A percentile compares a stretch with the other conserved stretches of the same genome.
These are phyloP conservation scores for Agrotis segetum DNA, from an alignment of 2,888 invertebrate species.

Conservation along the genomic window DNA sequence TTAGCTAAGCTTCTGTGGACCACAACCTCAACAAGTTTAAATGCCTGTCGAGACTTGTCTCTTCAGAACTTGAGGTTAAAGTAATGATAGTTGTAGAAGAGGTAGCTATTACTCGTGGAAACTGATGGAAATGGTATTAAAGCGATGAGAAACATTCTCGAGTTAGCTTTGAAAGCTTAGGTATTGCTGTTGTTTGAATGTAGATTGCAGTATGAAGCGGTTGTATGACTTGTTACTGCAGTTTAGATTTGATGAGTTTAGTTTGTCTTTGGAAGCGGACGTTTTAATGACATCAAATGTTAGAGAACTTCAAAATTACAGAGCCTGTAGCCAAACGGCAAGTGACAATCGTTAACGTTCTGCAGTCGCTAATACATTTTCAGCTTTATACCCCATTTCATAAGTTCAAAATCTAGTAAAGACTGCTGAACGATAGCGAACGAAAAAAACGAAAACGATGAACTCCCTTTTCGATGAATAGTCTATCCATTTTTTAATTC, in stretches of 20 bases:
- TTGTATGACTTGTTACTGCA: background rate
- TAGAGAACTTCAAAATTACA: too few species aligned
- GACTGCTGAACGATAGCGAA: too few species aligned
- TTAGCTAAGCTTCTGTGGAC: background rate
- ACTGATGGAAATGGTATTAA: constrained; percentile 34
- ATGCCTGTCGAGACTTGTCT: constrained; percentile 59
- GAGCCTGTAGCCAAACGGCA: too few species aligned
- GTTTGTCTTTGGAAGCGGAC: background rate
- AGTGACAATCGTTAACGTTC: too few species aligned
- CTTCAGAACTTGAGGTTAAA: constrained; percentile 59
- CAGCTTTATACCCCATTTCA: too few species aligned
- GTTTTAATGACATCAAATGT: too few species aligned
- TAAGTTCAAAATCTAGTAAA: too few species aligned
- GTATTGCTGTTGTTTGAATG: constrained; percentile 15
- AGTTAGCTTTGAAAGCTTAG: constrained; percentile 22
- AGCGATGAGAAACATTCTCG: constrained; percentile 10
- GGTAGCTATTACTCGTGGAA: constrained; percentile 17
- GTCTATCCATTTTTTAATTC: too few species aligned
- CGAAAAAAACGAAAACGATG: too few species aligned
- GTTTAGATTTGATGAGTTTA: background rate
- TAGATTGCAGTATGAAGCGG: background rate
- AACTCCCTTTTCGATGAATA: too few species aligned
- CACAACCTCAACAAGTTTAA: constrained; percentile 70
- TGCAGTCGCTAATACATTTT: too few species aligned
- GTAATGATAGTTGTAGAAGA: constrained; percentile 64